phyloP scores from a whole-genome alignment of 2,888 invertebrate genomes.

The Cryptosula pallasiana region DNA sequence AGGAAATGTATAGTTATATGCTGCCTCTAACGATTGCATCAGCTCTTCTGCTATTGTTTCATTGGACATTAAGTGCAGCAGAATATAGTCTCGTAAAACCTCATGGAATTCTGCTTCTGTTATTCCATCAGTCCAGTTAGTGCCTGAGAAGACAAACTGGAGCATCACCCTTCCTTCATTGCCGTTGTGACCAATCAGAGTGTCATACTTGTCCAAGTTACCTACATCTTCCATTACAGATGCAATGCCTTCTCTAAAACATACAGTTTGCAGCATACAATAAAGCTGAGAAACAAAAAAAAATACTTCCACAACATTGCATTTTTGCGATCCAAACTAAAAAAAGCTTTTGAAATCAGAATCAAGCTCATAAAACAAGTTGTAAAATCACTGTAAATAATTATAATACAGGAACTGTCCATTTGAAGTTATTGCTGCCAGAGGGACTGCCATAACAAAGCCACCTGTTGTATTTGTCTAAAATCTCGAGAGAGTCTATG shows the following conservation, averaged over 20 bases:
- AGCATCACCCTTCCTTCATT: neutral
- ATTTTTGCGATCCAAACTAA: too few relatives aligned
- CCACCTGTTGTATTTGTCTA: neutral
- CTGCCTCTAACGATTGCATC: neutral
- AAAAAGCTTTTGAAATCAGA: too few relatives aligned
- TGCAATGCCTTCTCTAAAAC: neutral
- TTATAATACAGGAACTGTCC: too few relatives aligned
- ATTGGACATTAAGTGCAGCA: neutral
- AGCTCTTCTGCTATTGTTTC: neutral
- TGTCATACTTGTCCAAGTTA: neutral
- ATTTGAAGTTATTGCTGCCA: too few relatives aligned
- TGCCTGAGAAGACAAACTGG: neutral
- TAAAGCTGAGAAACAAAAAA: too few relatives aligned
- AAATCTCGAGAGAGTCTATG: neutral
- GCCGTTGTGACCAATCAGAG: constrained; percentile 4
- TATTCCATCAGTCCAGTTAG: neutral
- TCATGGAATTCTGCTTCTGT: neutral
- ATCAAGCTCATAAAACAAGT: too few relatives aligned
- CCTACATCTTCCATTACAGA: neutral
- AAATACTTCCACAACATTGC: too few relatives aligned
- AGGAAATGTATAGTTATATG: neutral
- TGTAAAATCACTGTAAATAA: too few relatives aligned
- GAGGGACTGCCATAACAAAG: too few relatives aligned
- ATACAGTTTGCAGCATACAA: too few relatives aligned
- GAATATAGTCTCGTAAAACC: neutral